These are phyloP conservation scores for Cantharis rustica DNA, from an alignment of 2,888 invertebrate genomes.

Conservation along the genomic window DNA sequence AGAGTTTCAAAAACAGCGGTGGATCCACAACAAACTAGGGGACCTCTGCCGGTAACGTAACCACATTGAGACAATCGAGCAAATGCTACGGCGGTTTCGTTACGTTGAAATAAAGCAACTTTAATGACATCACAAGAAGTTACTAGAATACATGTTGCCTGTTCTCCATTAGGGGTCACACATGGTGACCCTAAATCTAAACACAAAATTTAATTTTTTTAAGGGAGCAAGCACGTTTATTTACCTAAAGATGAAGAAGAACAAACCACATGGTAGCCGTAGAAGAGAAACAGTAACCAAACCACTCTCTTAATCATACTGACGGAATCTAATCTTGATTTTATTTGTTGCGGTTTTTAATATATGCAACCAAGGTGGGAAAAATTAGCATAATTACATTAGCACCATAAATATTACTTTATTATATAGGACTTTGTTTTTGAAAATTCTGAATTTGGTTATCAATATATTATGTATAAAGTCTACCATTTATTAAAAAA, in stretches of 20 bases:
- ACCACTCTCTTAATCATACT: not conserved
- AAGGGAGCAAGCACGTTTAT: no score
- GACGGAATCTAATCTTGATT: not conserved
- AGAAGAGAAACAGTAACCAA: not conserved
- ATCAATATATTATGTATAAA: no score
- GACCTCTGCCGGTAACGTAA: slow-evolving; percentile 46
- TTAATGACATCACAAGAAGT: slow-evolving; percentile 53
- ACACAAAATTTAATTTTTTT: not conserved
- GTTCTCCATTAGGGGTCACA: slow-evolving; percentile 51
- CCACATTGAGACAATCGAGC: slow-evolving; percentile 58
- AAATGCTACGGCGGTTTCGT: slow-evolving; percentile 35
- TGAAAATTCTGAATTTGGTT: no score
- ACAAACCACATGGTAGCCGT: not conserved
- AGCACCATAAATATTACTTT: no score
- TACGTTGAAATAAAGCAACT: slow-evolving; percentile 44
- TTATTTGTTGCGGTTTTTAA: not conserved
- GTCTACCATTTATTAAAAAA: no score
- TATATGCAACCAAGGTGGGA: not conserved
- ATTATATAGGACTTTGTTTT: no score
- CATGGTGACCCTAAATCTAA: slow-evolving; percentile 41
- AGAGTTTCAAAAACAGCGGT: not conserved
- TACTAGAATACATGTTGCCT: slow-evolving; percentile 54
- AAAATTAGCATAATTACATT: not conserved
- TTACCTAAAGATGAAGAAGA: not conserved
- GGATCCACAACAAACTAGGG: slow-evolving; percentile 46